phyloP scores from a whole-genome alignment of 2,797 vertebrate genomes.

The Poeciliopsis gracilis region DNA sequence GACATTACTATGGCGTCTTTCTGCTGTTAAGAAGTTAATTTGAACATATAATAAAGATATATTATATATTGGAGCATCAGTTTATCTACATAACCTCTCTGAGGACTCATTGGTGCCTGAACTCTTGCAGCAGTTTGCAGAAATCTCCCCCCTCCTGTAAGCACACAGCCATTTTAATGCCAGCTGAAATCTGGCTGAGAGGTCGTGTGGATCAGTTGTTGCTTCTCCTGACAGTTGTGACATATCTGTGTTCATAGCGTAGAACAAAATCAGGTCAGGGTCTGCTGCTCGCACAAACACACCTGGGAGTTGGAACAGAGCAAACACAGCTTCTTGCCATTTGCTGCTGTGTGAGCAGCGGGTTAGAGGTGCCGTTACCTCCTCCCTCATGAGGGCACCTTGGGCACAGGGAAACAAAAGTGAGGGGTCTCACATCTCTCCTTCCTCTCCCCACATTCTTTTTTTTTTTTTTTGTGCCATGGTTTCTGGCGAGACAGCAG shows the following conservation, averaged over 20 bases:
- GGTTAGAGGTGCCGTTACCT: conserved; percentile 49
- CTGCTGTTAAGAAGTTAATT: background rate
- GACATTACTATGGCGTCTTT: background rate
- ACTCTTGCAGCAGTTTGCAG: background rate
- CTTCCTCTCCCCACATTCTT: background rate
- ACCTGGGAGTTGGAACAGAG: conserved; percentile 38
- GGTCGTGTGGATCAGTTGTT: conserved; percentile 12
- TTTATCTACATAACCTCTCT: background rate
- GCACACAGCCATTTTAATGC: background rate
- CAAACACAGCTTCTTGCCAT: conserved; percentile 31
- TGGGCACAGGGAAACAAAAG: conserved; percentile 30
- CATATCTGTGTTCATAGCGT: background rate
- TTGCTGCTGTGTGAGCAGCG: conserved; percentile 42
- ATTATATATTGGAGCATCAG: background rate
- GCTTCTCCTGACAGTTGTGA: conserved; percentile 14
- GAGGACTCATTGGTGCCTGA: background rate
- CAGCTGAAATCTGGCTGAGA: conserved; percentile 1
- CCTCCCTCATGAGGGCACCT: conserved; percentile 57
- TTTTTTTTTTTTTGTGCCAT: background rate
- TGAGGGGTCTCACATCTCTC: conserved; percentile 15
- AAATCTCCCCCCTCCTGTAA: background rate
- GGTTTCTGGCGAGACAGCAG: conserved; percentile 39
- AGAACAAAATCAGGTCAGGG: conserved; percentile 38
- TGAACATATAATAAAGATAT: background rate
- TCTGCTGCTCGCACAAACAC: conserved; percentile 33